phyloP scores from a whole-genome alignment of 2,797 vertebrate genomes.

The Sebastes taczanowskii region DNA sequence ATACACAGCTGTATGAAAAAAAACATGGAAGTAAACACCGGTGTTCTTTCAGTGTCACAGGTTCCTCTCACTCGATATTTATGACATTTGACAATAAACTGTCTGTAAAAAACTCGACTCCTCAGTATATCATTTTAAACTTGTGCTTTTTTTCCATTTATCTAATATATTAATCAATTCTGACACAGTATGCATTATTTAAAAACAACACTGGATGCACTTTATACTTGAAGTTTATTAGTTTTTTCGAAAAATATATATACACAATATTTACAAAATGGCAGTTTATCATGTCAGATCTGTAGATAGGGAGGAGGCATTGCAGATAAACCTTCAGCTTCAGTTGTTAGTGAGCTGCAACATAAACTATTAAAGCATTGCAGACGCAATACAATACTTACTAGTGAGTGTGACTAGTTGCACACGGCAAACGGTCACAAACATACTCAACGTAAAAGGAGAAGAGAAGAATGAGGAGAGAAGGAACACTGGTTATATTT shows the following conservation, averaged over 20 bases:
- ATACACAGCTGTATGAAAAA: too few species aligned
- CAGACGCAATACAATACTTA: conserved; percentile 77
- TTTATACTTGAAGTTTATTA: conserved; percentile 73
- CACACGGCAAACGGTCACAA: conserved; percentile 65
- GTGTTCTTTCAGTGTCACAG: conserved; percentile 17
- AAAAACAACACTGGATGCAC: not conserved
- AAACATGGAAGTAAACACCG: not conserved
- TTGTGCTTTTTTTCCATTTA: not conserved
- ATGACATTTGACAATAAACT: conserved; percentile 52
- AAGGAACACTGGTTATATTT: conserved; percentile 49
- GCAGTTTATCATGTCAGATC: conserved; percentile 71
- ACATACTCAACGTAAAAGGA: conserved; percentile 58
- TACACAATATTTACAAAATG: conserved; percentile 81
- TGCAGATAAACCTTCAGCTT: conserved; percentile 69
- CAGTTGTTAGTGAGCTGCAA: conserved; percentile 77
- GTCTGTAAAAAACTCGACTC: not conserved
- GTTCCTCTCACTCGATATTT: conserved; percentile 8
- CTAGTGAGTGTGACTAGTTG: conserved; percentile 70
- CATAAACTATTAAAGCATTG: conserved; percentile 74
- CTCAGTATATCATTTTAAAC: not conserved
- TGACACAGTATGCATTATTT: too few species aligned
- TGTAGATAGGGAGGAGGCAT: conserved; percentile 32
- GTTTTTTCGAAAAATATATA: conserved; percentile 62
- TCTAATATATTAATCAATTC: not conserved
- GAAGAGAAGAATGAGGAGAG: conserved; percentile 40